Base-by-base conservation (phyloP, 2,888 invertebrate species). In the Apotomis betuletana region DNA sequence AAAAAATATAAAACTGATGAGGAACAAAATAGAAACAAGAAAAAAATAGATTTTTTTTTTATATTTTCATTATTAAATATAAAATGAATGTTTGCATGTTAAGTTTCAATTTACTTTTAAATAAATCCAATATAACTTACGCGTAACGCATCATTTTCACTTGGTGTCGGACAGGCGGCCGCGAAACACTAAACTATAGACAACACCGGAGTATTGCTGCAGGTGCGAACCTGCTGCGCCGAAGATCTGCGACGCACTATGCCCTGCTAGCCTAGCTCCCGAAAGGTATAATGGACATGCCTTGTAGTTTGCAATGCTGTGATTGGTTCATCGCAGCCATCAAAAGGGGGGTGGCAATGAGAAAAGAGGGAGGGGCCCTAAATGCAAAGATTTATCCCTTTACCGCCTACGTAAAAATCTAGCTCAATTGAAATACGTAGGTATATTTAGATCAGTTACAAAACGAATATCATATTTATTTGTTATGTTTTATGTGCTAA, bases 291-390 rank as follows among this genome's bases (percentile, higher is more conserved):
- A 36, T 27, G n/a, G 65, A 36, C 57, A 13, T n/a, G 55, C 65
- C 57, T 46, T 65, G 5, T 27, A 61, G 51, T 46, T 57, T 46
- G 27, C 57, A 27, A 27, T 46, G 55, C 65, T 57, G 27, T n/a
- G 46, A 57, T 65, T 65, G 65, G 65, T 36, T 36, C 27, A 27
- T 27, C 27, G 15, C 6, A 44, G 44, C 27, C 57, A 36, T 57
- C 57, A 57, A 38, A 10, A 38, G 36, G 8, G 36, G 36, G 36
- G 49, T 6, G 57, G 9, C 10, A 27, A 12, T 4, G 8, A 3
- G 36, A 12, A 36, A 36, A 57, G 5, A 36, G 57, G 57, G 57
- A 57, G 57, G 57, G 36, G 57, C 10, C 57, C 36, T 12, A 57
- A 57, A 6, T 36, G 27, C 57, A 57, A 36, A 8, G 12, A 57